Evolutionary conservation across 1,140 invertebrate genomes (phyloP).

Genomic region (Philopotamus ludificatus): DNA sequence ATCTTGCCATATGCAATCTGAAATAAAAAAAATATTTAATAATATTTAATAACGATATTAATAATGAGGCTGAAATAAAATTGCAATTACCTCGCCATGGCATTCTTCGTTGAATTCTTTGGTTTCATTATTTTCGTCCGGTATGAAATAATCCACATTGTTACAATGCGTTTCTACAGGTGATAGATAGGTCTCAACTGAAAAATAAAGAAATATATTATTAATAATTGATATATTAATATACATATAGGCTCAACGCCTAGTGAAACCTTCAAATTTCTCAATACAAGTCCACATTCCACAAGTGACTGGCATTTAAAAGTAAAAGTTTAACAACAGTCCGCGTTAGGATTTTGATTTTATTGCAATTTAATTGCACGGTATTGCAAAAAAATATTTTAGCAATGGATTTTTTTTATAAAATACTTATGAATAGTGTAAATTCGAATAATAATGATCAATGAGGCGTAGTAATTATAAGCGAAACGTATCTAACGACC

Average conservation of each 20-base stretch:
- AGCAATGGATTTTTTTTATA: neutral
- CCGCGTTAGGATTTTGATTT: too few species aligned
- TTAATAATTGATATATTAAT: neutral
- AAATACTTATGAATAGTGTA: too few species aligned
- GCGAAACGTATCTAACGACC: too few species aligned
- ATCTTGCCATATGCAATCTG: slow-evolving; percentile 84
- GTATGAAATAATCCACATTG: slow-evolving; percentile 92
- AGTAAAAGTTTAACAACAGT: slow-evolving; percentile 8
- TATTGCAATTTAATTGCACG: too few species aligned
- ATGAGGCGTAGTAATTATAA: too few species aligned
- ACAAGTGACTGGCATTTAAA: slow-evolving; percentile 15
- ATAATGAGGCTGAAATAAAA: neutral
- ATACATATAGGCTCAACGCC: neutral
- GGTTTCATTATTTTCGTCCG: slow-evolving; percentile 79
- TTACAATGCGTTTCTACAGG: slow-evolving; percentile 93
- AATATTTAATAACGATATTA: neutral
- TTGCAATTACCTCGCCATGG: slow-evolving; percentile 70
- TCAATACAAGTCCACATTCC: slow-evolving; percentile 22
- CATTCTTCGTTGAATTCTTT: slow-evolving; percentile 77
- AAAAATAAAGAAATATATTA: slow-evolving; percentile 44
- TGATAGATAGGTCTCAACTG: slow-evolving; percentile 87
- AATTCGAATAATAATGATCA: too few species aligned
- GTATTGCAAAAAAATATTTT: neutral
- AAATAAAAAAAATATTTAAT: slow-evolving; percentile 44
- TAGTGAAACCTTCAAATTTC: slow-evolving; percentile 18